Conservation (phyloP, 2,888 invertebrate species). For the Cephus rjabovi region DNA sequence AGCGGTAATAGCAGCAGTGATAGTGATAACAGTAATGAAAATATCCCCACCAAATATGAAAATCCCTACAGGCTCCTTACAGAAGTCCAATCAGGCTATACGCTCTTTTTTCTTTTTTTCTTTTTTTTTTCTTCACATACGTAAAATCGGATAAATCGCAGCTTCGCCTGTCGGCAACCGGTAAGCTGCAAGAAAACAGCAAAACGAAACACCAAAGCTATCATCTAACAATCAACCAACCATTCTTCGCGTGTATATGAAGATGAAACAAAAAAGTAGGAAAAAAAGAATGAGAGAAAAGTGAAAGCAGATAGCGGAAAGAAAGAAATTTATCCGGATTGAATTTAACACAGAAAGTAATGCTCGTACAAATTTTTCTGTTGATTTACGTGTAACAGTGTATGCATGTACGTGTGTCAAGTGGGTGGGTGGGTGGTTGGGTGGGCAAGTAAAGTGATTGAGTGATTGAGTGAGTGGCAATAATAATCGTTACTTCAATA, state of each 20-base stretch:
- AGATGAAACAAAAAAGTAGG: slow-evolving; percentile 23
- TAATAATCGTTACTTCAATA: slow-evolving; percentile 52
- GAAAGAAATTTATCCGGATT: slow-evolving; percentile 1
- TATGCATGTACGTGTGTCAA: not conserved
- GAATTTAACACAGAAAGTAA: not conserved
- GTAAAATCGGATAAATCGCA: slow-evolving; percentile 23
- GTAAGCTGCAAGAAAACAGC: slow-evolving; percentile 53
- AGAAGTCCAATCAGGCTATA: not conserved
- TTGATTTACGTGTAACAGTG: slow-evolving; percentile 47
- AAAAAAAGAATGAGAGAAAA: slow-evolving; percentile 14
- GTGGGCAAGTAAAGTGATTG: no score
- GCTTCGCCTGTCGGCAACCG: slow-evolving; percentile 41
- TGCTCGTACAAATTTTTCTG: slow-evolving; percentile 49
- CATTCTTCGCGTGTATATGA: slow-evolving; percentile 20
- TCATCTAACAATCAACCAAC: slow-evolving; percentile 55
- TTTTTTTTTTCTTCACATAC: slow-evolving; percentile 9
- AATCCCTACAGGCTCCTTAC: slow-evolving; percentile 18
- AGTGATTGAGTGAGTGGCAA: slow-evolving; percentile 1
- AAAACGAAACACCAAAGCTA: slow-evolving; percentile 63
- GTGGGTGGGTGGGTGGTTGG: not conserved
- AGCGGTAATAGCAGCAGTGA: slow-evolving; percentile 7
- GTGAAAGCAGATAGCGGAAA: slow-evolving; percentile 16
- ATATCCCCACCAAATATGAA: slow-evolving; percentile 41
- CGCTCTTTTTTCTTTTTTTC: slow-evolving; percentile 18
- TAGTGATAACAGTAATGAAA: slow-evolving; percentile 7